Evolutionary conservation across 2,888 invertebrate genomes (phyloP).

Genomic region (Drosophila pullipes): DNA sequence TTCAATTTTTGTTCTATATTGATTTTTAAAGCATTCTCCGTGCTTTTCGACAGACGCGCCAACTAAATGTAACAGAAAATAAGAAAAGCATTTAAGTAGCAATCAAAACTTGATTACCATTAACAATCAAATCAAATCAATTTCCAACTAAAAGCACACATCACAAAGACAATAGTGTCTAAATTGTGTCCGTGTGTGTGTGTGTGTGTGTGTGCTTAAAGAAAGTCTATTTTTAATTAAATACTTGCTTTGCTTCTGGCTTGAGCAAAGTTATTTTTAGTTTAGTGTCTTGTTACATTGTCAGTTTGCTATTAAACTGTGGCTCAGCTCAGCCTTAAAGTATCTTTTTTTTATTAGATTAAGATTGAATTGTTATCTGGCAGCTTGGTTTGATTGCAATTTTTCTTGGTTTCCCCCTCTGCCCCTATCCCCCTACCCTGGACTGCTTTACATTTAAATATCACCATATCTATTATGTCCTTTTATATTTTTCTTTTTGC

Average conservation of each 20-base stretch:
- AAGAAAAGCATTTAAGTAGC: conserved; percentile 64
- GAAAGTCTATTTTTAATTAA: neutral
- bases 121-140: conserved; percentile 62
- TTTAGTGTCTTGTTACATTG: conserved; percentile 3
- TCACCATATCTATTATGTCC: neutral
- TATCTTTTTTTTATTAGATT: neutral
- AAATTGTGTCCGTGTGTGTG: neutral
- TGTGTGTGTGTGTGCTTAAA: neutral
- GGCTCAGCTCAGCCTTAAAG: neutral
- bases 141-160: conserved; percentile 64
- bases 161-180: conserved; percentile 22
- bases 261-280: conserved; percentile 21
- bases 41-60: conserved; percentile 11
- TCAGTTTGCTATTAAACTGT: neutral
- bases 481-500: neutral
- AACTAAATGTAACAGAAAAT: conserved; percentile 47
- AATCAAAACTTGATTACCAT: conserved; percentile 64
- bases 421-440: too few species aligned
- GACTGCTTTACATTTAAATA: neutral
- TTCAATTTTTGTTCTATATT: conserved; percentile 54
- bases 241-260: neutral
- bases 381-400: neutral
- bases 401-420: neutral
- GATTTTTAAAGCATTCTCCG: conserved; percentile 50
- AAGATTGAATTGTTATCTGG: neutral